Percentiles rank a stretch among this genome's conserved stretches.
phyloP scores from a whole-genome alignment of 2,797 vertebrate genomes.

The Darevskia nairensis region DNA sequence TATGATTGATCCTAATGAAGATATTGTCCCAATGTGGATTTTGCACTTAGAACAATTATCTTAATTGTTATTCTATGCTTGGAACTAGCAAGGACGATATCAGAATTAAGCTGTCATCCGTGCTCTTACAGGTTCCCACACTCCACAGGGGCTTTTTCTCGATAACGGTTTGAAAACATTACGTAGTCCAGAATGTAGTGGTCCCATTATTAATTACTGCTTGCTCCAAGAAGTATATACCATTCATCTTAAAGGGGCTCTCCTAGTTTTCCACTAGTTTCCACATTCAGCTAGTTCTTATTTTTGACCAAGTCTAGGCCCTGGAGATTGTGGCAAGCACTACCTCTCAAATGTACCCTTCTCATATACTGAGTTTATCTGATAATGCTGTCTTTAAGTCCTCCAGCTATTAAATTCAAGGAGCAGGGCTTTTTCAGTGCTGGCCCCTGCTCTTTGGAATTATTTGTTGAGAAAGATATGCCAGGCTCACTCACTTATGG shows the following conservation, averaged over 20 bases:
- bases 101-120: not conserved
- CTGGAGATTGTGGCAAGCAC: not conserved
- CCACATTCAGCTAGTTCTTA: not conserved
- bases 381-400: not conserved
- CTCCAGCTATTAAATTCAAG: not conserved
- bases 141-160: not conserved
- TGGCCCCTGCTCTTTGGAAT: not conserved
- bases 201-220: not conserved
- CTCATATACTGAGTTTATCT: not conserved
- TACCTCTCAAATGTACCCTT: not conserved
- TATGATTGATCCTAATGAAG: too few species aligned
- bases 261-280: not conserved
- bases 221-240: not conserved
- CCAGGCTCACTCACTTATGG: not conserved
- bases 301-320: too few species aligned
- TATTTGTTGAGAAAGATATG: not conserved
- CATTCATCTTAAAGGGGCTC: not conserved
- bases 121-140: not conserved
- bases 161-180: not conserved
- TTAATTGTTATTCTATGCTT: slow-evolving; percentile 9
- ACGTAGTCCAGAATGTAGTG: not conserved
- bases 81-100: not conserved
- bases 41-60: not conserved
- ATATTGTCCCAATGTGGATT: too few species aligned
- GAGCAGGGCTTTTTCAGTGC: not conserved